These are phyloP conservation scores for Leptestheria dahalacensis DNA, from an alignment of 1,140 invertebrate species.

Conservation along the genomic window DNA sequence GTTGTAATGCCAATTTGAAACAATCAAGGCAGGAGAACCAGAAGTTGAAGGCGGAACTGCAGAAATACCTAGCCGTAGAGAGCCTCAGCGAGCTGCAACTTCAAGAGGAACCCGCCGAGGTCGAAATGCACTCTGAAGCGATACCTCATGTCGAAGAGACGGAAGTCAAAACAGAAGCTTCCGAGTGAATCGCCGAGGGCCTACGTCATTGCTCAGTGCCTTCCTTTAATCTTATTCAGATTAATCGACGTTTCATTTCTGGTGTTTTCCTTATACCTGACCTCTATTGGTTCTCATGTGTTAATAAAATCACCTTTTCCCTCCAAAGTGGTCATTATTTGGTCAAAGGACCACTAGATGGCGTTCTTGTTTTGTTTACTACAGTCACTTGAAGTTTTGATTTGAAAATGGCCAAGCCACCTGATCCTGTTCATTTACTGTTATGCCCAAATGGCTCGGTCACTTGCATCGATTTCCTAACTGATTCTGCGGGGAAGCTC, in stretches of 20 bases:
- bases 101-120: constrained; percentile 6
- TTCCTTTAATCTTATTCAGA: not conserved
- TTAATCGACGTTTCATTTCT: not conserved
- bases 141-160: not conserved
- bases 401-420: constrained; percentile 2
- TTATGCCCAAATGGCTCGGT: constrained; percentile 9
- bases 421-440: constrained; percentile 15
- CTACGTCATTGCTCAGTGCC: not conserved
- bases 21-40: constrained; percentile 9
- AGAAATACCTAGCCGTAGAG: constrained; percentile 6
- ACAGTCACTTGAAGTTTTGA: too few relatives aligned
- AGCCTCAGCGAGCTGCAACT: constrained; percentile 4
- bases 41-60: not conserved
- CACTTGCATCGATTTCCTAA: constrained; percentile 10
- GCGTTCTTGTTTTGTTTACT: too few relatives aligned
- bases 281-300: constrained; percentile 9
- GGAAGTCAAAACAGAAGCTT: not conserved
- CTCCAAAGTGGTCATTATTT: not conserved
- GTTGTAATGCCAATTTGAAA: too few relatives aligned
- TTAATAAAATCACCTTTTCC: not conserved
- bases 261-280: not conserved
- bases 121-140: too few relatives aligned
- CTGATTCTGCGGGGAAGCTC: not conserved
- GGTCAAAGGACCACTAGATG: too few relatives aligned
- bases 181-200: not conserved